phyloP scores from a whole-genome alignment of 2,888 invertebrate species.

The Linnaemya vulpina region DNA sequence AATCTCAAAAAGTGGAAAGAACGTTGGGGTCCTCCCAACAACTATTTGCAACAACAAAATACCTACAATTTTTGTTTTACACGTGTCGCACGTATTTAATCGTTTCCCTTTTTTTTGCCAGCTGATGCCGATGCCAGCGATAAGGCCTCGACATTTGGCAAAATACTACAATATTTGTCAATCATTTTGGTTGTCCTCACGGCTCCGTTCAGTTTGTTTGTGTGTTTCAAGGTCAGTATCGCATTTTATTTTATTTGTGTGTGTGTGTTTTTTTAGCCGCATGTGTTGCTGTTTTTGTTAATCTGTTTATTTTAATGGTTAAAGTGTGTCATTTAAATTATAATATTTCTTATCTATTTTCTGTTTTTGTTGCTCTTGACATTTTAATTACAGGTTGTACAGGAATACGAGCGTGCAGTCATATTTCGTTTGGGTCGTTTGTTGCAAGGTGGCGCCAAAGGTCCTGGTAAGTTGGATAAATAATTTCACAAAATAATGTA shows the following conservation, averaged over 20 bases:
- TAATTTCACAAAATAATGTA: too few relatives aligned
- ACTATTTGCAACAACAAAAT: too few relatives aligned
- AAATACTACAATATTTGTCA: slow-evolving; percentile 91
- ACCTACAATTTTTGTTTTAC: not conserved
- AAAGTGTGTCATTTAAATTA: slow-evolving; percentile 24
- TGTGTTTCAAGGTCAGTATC: slow-evolving; percentile 68
- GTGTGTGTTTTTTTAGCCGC: not conserved
- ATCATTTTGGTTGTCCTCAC: slow-evolving; percentile 93
- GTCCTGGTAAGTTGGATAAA: slow-evolving; percentile 87
- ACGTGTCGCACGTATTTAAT: not conserved
- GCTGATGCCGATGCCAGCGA: slow-evolving; percentile 85
- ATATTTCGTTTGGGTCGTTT: slow-evolving; percentile 91
- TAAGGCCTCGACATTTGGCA: slow-evolving; percentile 91
- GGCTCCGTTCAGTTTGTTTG: slow-evolving; percentile 92
- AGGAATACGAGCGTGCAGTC: slow-evolving; percentile 69
- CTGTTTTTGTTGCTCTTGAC: slow-evolving; percentile 1
- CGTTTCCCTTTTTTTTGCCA: slow-evolving; percentile 74
- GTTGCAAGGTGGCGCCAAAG: slow-evolving; percentile 95
- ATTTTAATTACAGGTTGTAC: slow-evolving; percentile 61
- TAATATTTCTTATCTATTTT: slow-evolving; percentile 12
- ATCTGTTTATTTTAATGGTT: slow-evolving; percentile 49
- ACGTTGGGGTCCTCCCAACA: too few relatives aligned
- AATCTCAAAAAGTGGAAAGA: too few relatives aligned
- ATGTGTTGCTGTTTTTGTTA: slow-evolving; percentile 10
- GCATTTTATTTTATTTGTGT: not conserved